These are phyloP conservation scores for Gallinago undulata DNA, from an alignment of 2,113 vertebrate genomes.

Conservation along the genomic window DNA sequence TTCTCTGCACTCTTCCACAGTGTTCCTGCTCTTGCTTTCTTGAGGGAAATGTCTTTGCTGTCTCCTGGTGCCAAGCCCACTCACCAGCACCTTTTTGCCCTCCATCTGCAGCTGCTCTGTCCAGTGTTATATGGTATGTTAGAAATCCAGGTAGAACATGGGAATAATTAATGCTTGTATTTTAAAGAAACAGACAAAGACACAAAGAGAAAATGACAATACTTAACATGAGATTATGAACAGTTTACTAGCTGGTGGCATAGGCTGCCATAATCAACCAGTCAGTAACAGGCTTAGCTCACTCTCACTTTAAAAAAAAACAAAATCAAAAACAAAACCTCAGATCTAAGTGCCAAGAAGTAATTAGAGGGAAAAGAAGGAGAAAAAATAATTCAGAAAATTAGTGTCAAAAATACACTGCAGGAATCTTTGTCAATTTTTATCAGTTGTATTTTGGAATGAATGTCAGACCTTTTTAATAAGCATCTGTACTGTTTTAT, in stretches of 20 bases:
- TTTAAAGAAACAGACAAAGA: background rate
- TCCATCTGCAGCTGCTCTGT: background rate
- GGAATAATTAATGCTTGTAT: background rate
- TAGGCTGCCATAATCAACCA: background rate
- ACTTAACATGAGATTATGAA: background rate
- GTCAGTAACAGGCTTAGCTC: background rate
- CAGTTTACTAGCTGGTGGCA: background rate
- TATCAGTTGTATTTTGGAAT: background rate
- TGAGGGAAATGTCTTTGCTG: background rate
- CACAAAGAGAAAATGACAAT: background rate
- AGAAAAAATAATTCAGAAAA: background rate
- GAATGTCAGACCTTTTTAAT: background rate
- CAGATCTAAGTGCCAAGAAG: background rate
- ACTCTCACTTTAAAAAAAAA: background rate
- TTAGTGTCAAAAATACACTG: background rate
- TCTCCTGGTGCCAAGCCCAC: background rate
- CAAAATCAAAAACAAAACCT: background rate
- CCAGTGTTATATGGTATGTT: background rate
- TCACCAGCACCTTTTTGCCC: background rate
- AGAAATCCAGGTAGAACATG: background rate
- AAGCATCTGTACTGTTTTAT: background rate
- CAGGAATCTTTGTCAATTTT: background rate
- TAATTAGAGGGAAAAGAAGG: background rate
- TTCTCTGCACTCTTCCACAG: background rate
- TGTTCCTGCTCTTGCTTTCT: background rate